These are phyloP conservation scores for Chrysomela aeneicollis DNA, from an alignment of 2,888 invertebrate species.

Conservation along the genomic window DNA sequence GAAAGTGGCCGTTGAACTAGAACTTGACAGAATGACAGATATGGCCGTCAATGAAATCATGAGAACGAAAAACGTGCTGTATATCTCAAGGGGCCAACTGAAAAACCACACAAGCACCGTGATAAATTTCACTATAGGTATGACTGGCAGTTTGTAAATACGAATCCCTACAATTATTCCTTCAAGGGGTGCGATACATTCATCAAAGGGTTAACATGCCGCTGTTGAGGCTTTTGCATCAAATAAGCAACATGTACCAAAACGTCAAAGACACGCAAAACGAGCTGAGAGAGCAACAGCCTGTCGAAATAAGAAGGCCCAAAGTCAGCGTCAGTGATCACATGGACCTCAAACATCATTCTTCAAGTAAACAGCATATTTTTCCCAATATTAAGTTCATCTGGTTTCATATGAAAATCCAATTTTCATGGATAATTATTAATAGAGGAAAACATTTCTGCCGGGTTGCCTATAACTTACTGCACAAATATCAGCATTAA, in stretches of 20 bases:
- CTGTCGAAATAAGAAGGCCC: conserved; percentile 58
- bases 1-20: conserved; percentile 87
- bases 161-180: no score
- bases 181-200: conserved; percentile 83
- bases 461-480: no score
- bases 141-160: conserved; percentile 12
- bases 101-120: conserved; percentile 92
- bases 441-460: no score
- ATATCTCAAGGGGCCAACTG: conserved; percentile 85
- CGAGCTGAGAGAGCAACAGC: conserved; percentile 81
- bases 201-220: conserved; percentile 98
- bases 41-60: conserved; percentile 87
- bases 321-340: conserved; percentile 60
- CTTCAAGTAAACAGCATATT: conserved; percentile 65
- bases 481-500: no score
- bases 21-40: conserved; percentile 88
- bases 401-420: no score
- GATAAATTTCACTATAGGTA: conserved; percentile 79
- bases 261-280: conserved; percentile 95
- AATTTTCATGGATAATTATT: no score
- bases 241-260: conserved; percentile 97
- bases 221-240: conserved; percentile 87
- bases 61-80: conserved; percentile 83
- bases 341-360: conserved; percentile 67
- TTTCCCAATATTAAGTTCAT: no score